Percentiles rank a stretch among this genome's conserved stretches.
These are phyloP conservation scores for Poecile montanus DNA, from an alignment of 2,797 vertebrate genomes.

Conservation along the genomic window DNA sequence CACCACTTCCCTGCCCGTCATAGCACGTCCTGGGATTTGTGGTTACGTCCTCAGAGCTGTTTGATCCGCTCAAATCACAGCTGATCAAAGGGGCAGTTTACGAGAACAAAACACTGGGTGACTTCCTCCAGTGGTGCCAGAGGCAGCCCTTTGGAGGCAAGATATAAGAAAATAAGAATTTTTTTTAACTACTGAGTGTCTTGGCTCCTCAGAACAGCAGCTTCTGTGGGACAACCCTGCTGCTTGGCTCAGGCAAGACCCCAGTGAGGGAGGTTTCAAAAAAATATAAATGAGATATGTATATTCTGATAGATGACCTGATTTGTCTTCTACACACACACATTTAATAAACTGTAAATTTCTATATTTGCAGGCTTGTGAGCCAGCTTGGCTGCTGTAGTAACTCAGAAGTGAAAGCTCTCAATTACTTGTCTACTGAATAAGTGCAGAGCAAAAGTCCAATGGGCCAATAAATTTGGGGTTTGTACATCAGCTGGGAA, in stretches of 20 bases:
- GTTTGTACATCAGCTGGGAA: background rate
- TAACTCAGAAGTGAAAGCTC: background rate
- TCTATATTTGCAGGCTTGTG: background rate
- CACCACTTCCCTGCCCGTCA: constrained; percentile 4
- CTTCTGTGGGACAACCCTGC: background rate
- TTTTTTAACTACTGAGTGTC: constrained; percentile 8
- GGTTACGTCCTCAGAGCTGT: constrained; percentile 27
- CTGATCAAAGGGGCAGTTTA: constrained; percentile 62
- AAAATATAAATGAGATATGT: background rate
- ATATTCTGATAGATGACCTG: background rate
- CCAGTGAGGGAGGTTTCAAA: accelerated
- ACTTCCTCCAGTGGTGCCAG: constrained; percentile 56
- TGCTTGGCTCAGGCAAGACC: background rate
- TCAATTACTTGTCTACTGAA: accelerated
- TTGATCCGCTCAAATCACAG: constrained; percentile 20
- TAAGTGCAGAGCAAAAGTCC: background rate
- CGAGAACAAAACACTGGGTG: constrained; percentile 45
- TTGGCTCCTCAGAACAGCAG: background rate
- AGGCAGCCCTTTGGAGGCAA: background rate
- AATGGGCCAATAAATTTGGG: accelerated
- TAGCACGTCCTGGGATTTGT: background rate
- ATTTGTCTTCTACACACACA: background rate
- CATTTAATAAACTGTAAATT: background rate
- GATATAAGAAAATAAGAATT: background rate
- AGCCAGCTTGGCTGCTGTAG: background rate